phyloP scores from a whole-genome alignment of 2,888 invertebrate species.

The Cryptocephalus primarius region DNA sequence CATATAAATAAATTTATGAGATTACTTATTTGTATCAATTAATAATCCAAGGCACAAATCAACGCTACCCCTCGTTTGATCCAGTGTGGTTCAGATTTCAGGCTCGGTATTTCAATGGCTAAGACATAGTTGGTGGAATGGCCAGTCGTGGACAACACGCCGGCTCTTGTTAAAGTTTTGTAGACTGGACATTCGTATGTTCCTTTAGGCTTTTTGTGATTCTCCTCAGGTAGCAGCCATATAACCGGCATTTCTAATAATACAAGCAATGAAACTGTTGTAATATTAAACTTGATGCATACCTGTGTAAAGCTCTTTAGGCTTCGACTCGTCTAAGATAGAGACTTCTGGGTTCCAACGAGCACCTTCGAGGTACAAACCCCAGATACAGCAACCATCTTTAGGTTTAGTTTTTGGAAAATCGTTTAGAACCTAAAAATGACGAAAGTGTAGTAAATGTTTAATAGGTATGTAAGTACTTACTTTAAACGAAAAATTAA shows the following conservation, averaged over 20 bases:
- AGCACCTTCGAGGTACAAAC: conserved; percentile 67
- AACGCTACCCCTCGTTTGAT: conserved; percentile 50
- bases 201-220: conserved; percentile 41
- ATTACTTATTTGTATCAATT: conserved; percentile 10
- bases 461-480: not conserved
- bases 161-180: conserved; percentile 52
- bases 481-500: conserved; percentile 52
- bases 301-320: conserved; percentile 64
- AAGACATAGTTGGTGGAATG: conserved; percentile 60
- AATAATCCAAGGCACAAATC: conserved; percentile 45
- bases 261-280: not conserved
- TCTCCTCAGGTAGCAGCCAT: conserved; percentile 56
- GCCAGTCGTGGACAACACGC: conserved; percentile 54
- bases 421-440: conserved; percentile 36
- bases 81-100: conserved; percentile 46
- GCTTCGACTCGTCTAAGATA: conserved; percentile 47
- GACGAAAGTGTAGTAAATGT: too few species aligned
- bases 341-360: conserved; percentile 53
- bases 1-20: not conserved
- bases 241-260: conserved; percentile 54
- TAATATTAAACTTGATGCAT: conserved; percentile 3
- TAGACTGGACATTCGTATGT: conserved; percentile 53
- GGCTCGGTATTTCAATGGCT: conserved; percentile 48
- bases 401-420: conserved; percentile 40
- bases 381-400: conserved; percentile 55